These are phyloP conservation scores for Haliclona indistincta DNA, from an alignment of 37 sponge, comb jelly and placozoan species.

Conservation along the genomic window DNA sequence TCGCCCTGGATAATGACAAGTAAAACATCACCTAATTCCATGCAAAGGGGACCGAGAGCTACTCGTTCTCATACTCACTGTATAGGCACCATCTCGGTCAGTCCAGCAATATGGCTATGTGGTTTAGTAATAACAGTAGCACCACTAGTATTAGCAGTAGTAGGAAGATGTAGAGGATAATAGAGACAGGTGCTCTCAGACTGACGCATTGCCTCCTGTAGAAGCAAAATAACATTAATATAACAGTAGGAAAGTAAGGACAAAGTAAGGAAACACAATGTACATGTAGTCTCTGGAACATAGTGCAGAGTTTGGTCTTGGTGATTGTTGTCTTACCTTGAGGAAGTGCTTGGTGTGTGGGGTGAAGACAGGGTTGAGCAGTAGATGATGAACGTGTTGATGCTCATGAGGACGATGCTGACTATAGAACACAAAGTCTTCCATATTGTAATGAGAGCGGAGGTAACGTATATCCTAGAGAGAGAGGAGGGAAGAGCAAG, in stretches of 20 bases:
- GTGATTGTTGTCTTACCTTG: conserved; percentile 42
- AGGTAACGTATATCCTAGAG: conserved; percentile 84
- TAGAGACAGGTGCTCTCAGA: conserved; percentile 77
- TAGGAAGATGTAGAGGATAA: too few species aligned
- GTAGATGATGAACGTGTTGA: conserved; percentile 79
- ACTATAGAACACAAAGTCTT: conserved; percentile 92
- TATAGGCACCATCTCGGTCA: conserved; percentile 75
- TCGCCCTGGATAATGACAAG: too few species aligned
- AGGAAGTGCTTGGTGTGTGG: conserved; percentile 84
- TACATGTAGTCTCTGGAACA: neutral
- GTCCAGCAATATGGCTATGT: too few species aligned
- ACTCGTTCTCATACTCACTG: too few species aligned
- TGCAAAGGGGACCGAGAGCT: too few species aligned
- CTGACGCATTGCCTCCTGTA: conserved; percentile 74
- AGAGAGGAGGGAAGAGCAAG: too few species aligned
- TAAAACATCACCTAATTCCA: too few species aligned
- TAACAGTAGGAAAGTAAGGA: too few species aligned
- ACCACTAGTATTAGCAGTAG: too few species aligned
- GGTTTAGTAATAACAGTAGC: too few species aligned
- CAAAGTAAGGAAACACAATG: too few species aligned
- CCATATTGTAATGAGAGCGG: conserved; percentile 91
- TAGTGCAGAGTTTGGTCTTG: neutral
- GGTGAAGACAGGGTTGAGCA: conserved; percentile 85
- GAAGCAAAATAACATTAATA: too few species aligned
- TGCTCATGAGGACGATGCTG: conserved; percentile 87